Conservation (phyloP, 23 tunicate species). For the Styela clava region DNA sequence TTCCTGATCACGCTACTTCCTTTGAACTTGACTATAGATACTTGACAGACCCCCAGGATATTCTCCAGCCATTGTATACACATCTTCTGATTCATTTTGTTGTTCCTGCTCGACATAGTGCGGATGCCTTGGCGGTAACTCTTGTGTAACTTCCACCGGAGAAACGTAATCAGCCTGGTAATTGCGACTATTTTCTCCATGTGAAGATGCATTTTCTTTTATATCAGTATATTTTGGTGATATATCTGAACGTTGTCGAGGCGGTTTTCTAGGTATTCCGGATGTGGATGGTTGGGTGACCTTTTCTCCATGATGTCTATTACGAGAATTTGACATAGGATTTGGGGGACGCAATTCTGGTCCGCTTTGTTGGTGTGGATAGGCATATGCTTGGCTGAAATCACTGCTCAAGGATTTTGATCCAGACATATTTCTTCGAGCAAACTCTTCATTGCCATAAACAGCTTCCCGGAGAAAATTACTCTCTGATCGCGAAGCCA, state of each 20-base stretch:
- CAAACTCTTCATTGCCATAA: not conserved
- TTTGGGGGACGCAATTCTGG: not conserved
- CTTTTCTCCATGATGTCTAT: not conserved
- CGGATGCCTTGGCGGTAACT: not conserved
- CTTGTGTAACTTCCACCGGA: not conserved
- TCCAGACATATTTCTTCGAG: not conserved
- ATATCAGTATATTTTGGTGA: no score
- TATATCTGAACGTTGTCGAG: no score
- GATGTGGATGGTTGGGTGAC: no score
- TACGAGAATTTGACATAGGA: no score
- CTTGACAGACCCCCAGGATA: not conserved
- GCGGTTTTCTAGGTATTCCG: not conserved
- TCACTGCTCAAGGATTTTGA: not conserved
- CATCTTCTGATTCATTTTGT: not conserved
- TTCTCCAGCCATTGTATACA: not conserved
- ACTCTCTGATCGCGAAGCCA: not conserved
- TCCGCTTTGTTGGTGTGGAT: not conserved
- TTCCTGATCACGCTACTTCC: no score
- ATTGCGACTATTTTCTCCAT: no score
- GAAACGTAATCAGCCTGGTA: no score
- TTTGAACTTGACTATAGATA: not conserved
- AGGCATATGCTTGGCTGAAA: not conserved
- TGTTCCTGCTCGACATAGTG: not conserved
- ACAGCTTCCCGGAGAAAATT: not conserved
- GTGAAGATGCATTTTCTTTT: no score